Evolutionary conservation across 1,140 invertebrate species (phyloP), one percentile per base, ranked within the genome.

Genomic region (Calliopsis andreniformis): DNA sequence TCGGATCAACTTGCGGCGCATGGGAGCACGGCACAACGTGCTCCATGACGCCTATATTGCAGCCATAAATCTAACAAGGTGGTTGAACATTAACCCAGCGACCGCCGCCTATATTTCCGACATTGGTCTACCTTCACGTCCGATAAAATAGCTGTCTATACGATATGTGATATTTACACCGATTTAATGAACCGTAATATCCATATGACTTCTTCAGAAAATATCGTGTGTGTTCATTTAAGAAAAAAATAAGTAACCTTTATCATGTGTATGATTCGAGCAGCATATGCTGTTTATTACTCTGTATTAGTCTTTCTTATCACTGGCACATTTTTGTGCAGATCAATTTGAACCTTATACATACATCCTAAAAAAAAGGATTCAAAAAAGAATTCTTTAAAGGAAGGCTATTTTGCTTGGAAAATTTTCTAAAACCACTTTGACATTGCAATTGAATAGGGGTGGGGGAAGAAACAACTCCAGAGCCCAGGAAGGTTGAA

Each of bases 31-130:
- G 87, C 86, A 84, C 86, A 85, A 84, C 85, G 80, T 80, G 77
- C 70, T 56, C 62, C 66, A 67, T 83, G 85, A 82, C 80, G 84
- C 87, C 84, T 87, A 90, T 89, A 90, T 90, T 88, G 86, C 88
- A 80, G 63, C 76, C 82, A 89, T 91, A 91, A 90, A 91, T 91
- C 87, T 87, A 85, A 86, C 82, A 84, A 86, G 85, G 83, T 76
- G 80, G 82, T 80, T 70, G 76, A 80, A 76, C 80, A 86, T 88
- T 87, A 88, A 87, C 82, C 82, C 79, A 62, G 69, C 84, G 67
- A 84, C 80, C 84, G 75, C 81, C 82, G 73, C 62, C 71, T 84
- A 78, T 75, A 86, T 82, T 87, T 87, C 87, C 87, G 84, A 67
- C 80, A 79, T 71, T 78, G 82, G 81, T 78, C 72, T 79, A 88